Evolutionary conservation across 2,888 invertebrate species (phyloP).

Genomic region (Anthrax anthrax): DNA sequence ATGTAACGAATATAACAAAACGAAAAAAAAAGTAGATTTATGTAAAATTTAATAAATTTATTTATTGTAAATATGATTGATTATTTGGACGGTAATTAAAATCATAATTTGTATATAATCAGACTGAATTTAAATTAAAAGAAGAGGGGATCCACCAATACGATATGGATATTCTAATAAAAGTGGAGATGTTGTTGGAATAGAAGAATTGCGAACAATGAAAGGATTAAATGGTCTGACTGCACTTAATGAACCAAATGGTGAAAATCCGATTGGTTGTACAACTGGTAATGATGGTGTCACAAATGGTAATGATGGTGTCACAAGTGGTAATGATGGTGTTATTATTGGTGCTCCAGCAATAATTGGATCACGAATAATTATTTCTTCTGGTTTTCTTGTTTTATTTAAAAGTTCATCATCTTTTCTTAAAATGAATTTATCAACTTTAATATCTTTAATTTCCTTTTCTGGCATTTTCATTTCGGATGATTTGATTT

Average conservation of each 20-base stretch:
- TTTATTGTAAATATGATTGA: no score
- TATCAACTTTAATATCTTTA: neutral
- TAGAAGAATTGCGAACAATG: neutral
- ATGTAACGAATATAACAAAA: no score
- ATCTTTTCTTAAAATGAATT: slow-evolving; percentile 1
- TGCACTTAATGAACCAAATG: no score
- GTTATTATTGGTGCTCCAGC: slow-evolving; percentile 1
- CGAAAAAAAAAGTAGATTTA: no score
- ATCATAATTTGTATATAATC: no score
- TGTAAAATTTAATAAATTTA: no score
- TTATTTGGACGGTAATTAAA: no score
- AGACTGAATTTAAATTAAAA: neutral
- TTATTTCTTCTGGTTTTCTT: neutral
- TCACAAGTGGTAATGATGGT: neutral
- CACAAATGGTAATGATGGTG: neutral
- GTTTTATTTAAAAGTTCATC: slow-evolving; percentile 1
- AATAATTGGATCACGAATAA: neutral
- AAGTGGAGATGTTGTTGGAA: neutral
- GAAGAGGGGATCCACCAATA: neutral
- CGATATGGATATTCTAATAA: no score
- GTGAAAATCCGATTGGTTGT: no score
- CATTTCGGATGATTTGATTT: slow-evolving; percentile 11
- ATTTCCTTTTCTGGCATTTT: slow-evolving; percentile 9
- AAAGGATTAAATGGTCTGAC: no score
- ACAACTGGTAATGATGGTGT: neutral